Percentiles rank a stretch among this genome's conserved stretches.
Evolutionary conservation across 2,888 invertebrate genomes (phyloP).

Genomic region (Automeris io): DNA sequence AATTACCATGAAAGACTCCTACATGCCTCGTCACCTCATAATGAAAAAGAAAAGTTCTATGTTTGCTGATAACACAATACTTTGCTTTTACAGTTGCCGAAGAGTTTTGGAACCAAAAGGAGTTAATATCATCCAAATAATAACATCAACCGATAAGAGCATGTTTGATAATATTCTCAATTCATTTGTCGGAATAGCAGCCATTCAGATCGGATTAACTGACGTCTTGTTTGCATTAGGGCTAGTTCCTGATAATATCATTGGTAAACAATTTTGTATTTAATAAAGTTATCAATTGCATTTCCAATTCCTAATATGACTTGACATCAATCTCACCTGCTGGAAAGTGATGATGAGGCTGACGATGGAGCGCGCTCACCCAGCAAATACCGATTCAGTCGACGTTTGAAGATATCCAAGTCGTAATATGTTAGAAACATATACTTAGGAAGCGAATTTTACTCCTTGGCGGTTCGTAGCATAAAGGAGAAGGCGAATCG

Average conservation of each 20-base stretch:
- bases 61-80: constrained; percentile 7
- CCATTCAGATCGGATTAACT: constrained; percentile 78
- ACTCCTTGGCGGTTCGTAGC: no score
- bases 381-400: no score
- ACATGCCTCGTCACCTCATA: neutral
- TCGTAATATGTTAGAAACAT: no score
- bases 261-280: constrained; percentile 78
- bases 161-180: constrained; percentile 77
- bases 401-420: no score
- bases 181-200: constrained; percentile 85
- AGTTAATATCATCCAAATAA: constrained; percentile 79
- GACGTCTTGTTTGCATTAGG: constrained; percentile 68
- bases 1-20: no score
- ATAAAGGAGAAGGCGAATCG: no score
- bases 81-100: constrained; percentile 55
- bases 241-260: constrained; percentile 84
- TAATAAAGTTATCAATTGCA: no score
- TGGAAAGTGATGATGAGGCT: no score
- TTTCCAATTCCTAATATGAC: no score
- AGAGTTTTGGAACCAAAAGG: constrained; percentile 76
- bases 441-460: no score
- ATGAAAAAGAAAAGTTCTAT: neutral
- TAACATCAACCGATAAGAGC: constrained; percentile 77
- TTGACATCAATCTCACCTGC: no score
- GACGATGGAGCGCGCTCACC: no score